Percentiles rank a stretch among this genome's conserved stretches.
Evolutionary conservation across 2,888 invertebrate species (phyloP).

Genomic region (Notodonta ziczac): DNA sequence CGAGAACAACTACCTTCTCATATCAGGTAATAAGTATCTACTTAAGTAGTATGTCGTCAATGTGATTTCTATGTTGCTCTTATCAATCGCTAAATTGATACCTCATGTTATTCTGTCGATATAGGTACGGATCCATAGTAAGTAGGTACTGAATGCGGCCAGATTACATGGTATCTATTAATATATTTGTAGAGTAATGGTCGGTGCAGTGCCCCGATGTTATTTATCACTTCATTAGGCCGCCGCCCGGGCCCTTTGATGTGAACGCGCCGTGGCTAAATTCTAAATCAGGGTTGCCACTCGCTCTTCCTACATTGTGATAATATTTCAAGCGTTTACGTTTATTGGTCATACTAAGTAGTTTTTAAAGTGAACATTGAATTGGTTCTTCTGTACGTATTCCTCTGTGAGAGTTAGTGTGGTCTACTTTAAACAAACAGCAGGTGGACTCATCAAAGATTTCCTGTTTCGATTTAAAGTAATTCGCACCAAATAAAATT

Average conservation of each 20-base stretch:
- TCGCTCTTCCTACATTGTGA: no score
- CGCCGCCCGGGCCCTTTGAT: conserved; percentile 50
- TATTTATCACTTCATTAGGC: conserved; percentile 59
- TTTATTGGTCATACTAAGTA: no score
- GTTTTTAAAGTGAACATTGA: no score
- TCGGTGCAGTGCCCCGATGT: conserved; percentile 26
- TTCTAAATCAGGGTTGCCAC: conserved; percentile 36
- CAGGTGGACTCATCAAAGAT: no score
- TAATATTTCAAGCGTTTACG: background rate
- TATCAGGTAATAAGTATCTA: background rate
- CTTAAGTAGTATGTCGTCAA: background rate
- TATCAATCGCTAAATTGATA: conserved; percentile 2
- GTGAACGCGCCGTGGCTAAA: conserved; percentile 38
- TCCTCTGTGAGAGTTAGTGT: no score
- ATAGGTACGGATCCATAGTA: conserved; percentile 2
- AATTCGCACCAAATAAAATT: no score
- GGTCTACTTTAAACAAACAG: no score
- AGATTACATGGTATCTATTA: conserved; percentile 26
- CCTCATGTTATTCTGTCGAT: background rate
- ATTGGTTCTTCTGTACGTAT: no score
- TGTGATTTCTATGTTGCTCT: background rate
- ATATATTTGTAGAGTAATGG: conserved; percentile 40
- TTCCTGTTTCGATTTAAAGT: no score
- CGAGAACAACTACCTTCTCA: background rate
- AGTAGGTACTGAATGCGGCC: conserved; percentile 13